phyloP scores from a whole-genome alignment of 2,888 invertebrate genomes.

The Hypena proboscidalis region DNA sequence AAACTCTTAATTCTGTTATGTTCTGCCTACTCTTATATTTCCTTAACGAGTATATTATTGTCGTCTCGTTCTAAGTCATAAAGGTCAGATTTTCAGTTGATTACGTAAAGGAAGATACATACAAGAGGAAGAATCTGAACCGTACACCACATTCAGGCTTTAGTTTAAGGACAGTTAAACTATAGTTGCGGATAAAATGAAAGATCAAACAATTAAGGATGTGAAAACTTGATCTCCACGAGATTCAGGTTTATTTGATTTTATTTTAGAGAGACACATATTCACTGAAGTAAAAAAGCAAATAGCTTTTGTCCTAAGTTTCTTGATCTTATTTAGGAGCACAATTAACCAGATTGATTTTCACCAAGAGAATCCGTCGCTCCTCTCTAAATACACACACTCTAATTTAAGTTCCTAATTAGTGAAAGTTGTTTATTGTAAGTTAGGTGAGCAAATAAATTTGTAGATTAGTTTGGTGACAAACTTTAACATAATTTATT shows the following conservation, averaged over 20 bases:
- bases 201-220: too few relatives aligned
- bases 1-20: neutral
- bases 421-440: slow-evolving; percentile 16
- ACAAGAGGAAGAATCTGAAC: too few relatives aligned
- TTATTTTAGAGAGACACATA: too few relatives aligned
- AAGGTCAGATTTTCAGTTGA: too few relatives aligned
- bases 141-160: too few relatives aligned
- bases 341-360: slow-evolving; percentile 25
- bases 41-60: too few relatives aligned
- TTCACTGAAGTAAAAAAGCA: slow-evolving; percentile 2
- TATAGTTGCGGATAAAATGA: too few relatives aligned
- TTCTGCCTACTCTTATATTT: neutral
- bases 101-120: too few relatives aligned
- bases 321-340: slow-evolving; percentile 11
- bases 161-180: too few relatives aligned
- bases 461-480: slow-evolving; percentile 2
- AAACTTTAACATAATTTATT: neutral
- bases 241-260: too few relatives aligned
- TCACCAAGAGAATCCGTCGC: slow-evolving; percentile 2
- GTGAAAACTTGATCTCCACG: too few relatives aligned
- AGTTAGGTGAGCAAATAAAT: slow-evolving; percentile 2
- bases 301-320: slow-evolving; percentile 11
- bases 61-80: too few relatives aligned
- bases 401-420: slow-evolving; percentile 19
- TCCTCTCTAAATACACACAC: slow-evolving; percentile 8